Conservation (phyloP, 2,888 invertebrate genomes). For the Dusona sp. region DNA sequence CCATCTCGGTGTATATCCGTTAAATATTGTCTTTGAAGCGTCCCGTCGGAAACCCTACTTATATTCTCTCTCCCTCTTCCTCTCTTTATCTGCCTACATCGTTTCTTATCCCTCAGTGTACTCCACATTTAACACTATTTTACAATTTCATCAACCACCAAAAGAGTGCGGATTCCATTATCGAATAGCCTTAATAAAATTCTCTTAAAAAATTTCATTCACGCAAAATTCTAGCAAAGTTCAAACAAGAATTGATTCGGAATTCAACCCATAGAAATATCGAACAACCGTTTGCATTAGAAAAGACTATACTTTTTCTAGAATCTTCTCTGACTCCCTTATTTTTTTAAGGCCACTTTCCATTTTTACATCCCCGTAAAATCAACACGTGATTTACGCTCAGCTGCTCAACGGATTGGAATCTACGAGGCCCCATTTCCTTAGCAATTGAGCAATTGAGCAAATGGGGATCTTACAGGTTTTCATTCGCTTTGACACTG, state of each 20-base stretch:
- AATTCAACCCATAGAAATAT: not conserved
- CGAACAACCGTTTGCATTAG: not conserved
- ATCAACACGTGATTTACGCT: not conserved
- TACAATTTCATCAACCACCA: constrained; percentile 19
- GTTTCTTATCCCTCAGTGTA: not conserved
- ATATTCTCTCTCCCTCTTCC: constrained; percentile 58
- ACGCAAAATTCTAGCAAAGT: not conserved
- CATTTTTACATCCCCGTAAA: not conserved
- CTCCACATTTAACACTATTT: constrained; percentile 10
- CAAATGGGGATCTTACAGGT: not conserved
- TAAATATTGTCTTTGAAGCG: constrained; percentile 84
- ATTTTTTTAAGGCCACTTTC: not conserved
- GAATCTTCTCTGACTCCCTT: not conserved
- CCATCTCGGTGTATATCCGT: constrained; percentile 77
- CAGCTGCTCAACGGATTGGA: not conserved
- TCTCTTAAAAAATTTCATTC: too few relatives aligned
- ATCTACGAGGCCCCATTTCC: not conserved
- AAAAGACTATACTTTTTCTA: not conserved
- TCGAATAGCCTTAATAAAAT: not conserved
- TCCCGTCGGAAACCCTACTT: constrained; percentile 81
- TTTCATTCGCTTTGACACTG: not conserved
- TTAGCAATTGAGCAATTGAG: not conserved
- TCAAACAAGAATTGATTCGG: not conserved
- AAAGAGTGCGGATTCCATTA: constrained; percentile 16
- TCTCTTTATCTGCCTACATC: constrained; percentile 29